phyloP scores from a whole-genome alignment of 2,113 vertebrate genomes.

The Grammomys dolichurus region DNA sequence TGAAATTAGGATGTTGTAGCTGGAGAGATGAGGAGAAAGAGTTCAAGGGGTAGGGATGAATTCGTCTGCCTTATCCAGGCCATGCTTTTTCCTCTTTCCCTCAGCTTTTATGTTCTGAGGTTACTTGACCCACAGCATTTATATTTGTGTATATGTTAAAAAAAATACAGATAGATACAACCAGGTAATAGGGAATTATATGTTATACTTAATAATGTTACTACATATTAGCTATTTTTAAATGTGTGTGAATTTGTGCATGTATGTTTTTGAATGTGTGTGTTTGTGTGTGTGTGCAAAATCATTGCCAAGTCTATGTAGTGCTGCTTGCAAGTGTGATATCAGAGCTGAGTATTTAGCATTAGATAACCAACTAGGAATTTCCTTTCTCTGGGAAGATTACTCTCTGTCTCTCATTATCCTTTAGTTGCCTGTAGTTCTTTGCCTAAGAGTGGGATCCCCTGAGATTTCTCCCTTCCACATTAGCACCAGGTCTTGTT shows the following conservation, averaged over 20 bases:
- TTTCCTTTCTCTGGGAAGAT: neutral
- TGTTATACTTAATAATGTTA: neutral
- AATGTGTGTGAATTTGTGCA: neutral
- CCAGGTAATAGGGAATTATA: neutral
- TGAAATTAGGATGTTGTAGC: neutral
- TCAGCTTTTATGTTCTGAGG: neutral
- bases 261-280: neutral
- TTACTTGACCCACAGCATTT: neutral
- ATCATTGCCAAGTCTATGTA: neutral
- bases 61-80: neutral
- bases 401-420: neutral
- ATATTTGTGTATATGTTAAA: neutral
- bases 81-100: neutral
- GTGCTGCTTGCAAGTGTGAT: neutral
- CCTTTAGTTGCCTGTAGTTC: neutral
- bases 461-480: neutral
- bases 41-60: rapidly evolving
- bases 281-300: neutral
- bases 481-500: neutral
- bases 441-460: neutral
- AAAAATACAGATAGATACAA: neutral
- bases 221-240: neutral
- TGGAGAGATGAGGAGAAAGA: neutral
- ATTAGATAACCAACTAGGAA: neutral
- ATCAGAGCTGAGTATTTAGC: neutral